These are phyloP conservation scores for Thamnophis elegans DNA, from an alignment of 2,797 vertebrate genomes.

Conservation along the genomic window DNA sequence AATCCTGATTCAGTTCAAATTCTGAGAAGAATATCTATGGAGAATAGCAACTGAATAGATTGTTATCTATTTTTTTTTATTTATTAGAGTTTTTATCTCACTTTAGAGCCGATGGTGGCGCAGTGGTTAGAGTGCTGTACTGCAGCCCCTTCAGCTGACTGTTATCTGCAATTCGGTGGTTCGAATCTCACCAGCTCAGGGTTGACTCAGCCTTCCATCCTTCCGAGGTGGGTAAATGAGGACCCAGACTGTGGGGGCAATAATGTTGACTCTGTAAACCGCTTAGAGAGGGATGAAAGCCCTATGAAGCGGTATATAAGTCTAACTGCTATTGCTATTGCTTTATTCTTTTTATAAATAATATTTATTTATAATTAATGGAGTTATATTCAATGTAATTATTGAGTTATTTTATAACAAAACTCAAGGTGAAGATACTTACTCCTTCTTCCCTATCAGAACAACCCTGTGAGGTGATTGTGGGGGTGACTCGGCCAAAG, in stretches of 20 bases:
- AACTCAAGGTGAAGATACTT: background rate
- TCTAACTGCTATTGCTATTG: too few species aligned
- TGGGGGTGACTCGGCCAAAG: background rate
- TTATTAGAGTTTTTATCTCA: background rate
- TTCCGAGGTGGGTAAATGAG: too few species aligned
- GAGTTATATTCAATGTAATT: background rate
- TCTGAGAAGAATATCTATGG: background rate
- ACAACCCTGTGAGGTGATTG: background rate
- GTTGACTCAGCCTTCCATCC: too few species aligned
- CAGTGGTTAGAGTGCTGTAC: too few species aligned
- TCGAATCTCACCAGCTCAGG: too few species aligned
- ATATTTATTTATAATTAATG: background rate
- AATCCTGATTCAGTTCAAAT: background rate
- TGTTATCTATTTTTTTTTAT: background rate
- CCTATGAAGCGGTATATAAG: too few species aligned
- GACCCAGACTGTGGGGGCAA: too few species aligned
- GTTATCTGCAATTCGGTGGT: too few species aligned
- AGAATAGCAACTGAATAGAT: background rate
- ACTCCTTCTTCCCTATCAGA: background rate
- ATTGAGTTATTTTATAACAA: background rate
- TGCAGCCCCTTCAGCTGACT: too few species aligned
- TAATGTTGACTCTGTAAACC: too few species aligned
- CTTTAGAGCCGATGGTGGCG: too few species aligned
- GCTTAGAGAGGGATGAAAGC: too few species aligned
- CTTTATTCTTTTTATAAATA: background rate